Evolutionary conservation across 2,797 vertebrate genomes (phyloP), one percentile per base, ranked within the genome.

Genomic region (Acipenser ruthenus): DNA sequence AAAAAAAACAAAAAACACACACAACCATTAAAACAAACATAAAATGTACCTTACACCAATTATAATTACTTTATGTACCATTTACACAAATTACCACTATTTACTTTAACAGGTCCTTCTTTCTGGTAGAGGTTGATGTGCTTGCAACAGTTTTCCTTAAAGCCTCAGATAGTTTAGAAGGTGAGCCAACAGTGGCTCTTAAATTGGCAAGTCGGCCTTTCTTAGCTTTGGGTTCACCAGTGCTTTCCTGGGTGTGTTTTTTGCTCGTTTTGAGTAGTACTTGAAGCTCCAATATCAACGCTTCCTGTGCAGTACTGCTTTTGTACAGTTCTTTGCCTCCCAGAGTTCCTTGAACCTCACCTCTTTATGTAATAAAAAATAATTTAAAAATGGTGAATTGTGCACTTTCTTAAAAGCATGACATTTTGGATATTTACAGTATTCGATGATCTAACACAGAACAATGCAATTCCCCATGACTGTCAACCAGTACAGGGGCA

Each of bases 121-220:
- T 87, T 6, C 71, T 77, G 11, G 72, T 8, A 60, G 6, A 53
- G n/a, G 13, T n/a, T 37, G 76, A 65, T 2, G 71, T 50, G 6
- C 73, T 80, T 47, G 60, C 79, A 0, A 75, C 71, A 0, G 73
- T 49, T 70, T 86, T 93, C 51, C 80, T 81, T 18, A 18, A 18
- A 18, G 18, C 18, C 18, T 18, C 18, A 0, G 77, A 10, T 0
- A 66, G 64, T 62, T 75, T 79, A 61, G 85, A 77, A 15, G 86
- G 86, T 3, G 87, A 85, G 0, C 83, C 81, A 66, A 92, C 89
- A 0, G 87, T 86, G 52, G 92, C 87, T 74, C 80, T 93, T 68
- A 95, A 80, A 79, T 92, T 94, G 59, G 91, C 86, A 23, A 95
- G 80, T 7, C 95, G 86, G 53, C 91, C 82, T 67, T 78, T 86